Evolutionary conservation across 2,113 vertebrate genomes (phyloP), one percentile per base, ranked within the genome.

Genomic region (Lepisosteus oculatus): DNA sequence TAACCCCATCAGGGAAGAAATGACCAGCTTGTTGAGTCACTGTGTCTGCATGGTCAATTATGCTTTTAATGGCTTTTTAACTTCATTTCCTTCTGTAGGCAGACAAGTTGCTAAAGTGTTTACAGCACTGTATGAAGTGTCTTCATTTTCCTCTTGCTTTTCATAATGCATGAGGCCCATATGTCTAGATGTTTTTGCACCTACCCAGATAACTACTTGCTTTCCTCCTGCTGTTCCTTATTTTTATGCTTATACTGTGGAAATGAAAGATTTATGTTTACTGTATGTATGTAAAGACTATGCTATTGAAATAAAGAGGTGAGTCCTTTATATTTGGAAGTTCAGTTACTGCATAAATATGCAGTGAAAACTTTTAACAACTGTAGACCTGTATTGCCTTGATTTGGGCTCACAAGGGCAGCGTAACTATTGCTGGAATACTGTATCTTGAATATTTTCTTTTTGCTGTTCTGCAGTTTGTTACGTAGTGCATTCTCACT

Each of bases 1-100:
- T 43, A 56, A 59, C 68, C 51, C 69, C 44, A 8, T 17, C 63
- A 55, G 71, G 62, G 54, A n/a, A n/a, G 55, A 68, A 73, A 29
- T 73, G 42, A 51, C 65, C 43, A 59, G 42, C 69, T 55, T 78
- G 68, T 68, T 54, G 43, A 70, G 70, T 55, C 9, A 42, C 55
- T 15, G 59, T 74, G 43, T 72, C 72, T 77, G 29, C 61, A 44
- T 45, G 74, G 74, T 84, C 84, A 82, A 88, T 89, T 86, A 80
- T 70, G 77, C 77, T 80, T 84, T 83, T 83, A 76, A 81, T 83
- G 77, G 75, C 66, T 77, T 77, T 74, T 74, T 78, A 78, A 74
- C 62, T 76, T 74, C 74, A 75, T 85, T 68, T 73, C 61, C 72
- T 61, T 68, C 68, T 78, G 72, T 77, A 74, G 43, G 74, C 64